A percentile compares a stretch with the other conserved stretches of the same genome.
phyloP scores from a whole-genome alignment of 2,797 vertebrate genomes.

The Ceyx erithaca region DNA sequence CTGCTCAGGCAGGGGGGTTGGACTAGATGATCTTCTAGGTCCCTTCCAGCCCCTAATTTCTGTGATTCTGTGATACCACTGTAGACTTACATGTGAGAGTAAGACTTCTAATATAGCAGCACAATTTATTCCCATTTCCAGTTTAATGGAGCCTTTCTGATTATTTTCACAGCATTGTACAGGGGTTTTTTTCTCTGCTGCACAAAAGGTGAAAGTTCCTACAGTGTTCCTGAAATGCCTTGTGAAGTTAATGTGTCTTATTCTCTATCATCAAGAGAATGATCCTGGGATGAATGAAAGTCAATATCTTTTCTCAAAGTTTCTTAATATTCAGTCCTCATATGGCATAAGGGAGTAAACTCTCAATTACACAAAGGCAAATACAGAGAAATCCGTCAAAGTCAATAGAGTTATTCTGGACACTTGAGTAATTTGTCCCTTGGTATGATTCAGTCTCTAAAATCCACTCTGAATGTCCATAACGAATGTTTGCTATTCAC shows the following conservation, averaged over 20 bases:
- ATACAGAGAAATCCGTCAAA: slow-evolving; percentile 45
- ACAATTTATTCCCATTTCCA: background rate
- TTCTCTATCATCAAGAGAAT: background rate
- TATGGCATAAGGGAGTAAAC: background rate
- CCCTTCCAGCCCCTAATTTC: too few relatives aligned
- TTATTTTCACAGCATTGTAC: background rate
- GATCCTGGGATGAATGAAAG: slow-evolving; percentile 4
- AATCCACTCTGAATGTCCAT: slow-evolving; percentile 38
- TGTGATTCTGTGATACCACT: too few relatives aligned
- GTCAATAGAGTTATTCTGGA: slow-evolving; percentile 55
- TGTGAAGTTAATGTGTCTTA: slow-evolving; percentile 20
- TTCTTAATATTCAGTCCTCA: slow-evolving; percentile 41
- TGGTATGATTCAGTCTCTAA: slow-evolving; percentile 38
- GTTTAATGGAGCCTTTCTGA: background rate
- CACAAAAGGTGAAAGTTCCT: background rate
- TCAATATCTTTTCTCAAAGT: background rate
- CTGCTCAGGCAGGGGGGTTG: too few relatives aligned
- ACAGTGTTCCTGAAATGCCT: background rate
- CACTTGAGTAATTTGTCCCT: slow-evolving; percentile 59
- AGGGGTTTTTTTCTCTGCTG: background rate
- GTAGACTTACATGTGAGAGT: background rate
- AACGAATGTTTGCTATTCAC: slow-evolving; percentile 17
- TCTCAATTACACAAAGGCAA: slow-evolving; percentile 55
- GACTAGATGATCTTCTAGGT: too few relatives aligned
- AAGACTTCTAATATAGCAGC: background rate